Percentiles rank a stretch among this genome's conserved stretches.
Conservation (phyloP, 2,888 invertebrate species). For the Mythimna ferrago region DNA sequence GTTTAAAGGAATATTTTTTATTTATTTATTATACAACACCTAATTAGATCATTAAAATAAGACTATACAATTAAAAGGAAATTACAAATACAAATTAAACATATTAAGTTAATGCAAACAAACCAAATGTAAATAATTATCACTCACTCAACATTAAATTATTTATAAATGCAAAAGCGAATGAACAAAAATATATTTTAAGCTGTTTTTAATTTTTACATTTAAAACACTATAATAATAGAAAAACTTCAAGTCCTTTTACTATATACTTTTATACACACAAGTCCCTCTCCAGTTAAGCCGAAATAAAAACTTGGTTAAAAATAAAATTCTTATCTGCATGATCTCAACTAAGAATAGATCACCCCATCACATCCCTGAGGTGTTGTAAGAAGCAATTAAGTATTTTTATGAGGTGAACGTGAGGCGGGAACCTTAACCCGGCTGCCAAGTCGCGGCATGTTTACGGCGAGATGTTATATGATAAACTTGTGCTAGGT, state of each 20-base stretch:
- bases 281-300: background rate
- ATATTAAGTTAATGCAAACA: no score
- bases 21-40: no score
- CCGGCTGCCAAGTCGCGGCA: constrained; percentile 47
- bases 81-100: no score
- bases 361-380: constrained; percentile 51
- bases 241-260: background rate
- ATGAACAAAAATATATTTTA: no score
- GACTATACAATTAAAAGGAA: no score
- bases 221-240: background rate
- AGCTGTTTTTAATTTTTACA: no score
- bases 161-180: no score
- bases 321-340: constrained; percentile 51
- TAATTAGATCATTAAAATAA: no score
- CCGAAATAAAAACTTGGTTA: constrained; percentile 6
- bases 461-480: constrained; percentile 52
- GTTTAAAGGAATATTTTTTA: no score
- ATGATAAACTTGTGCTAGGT: constrained; percentile 51
- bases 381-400: constrained; percentile 59
- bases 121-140: no score
- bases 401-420: constrained; percentile 59
- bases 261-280: background rate
- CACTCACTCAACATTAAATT: no score
- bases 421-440: constrained; percentile 54
- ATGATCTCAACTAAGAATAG: constrained; percentile 51